A percentile compares a stretch with the other conserved stretches of the same genome.
phyloP scores from a whole-genome alignment of 2,888 invertebrate species.

The Phyto melanocephala region DNA sequence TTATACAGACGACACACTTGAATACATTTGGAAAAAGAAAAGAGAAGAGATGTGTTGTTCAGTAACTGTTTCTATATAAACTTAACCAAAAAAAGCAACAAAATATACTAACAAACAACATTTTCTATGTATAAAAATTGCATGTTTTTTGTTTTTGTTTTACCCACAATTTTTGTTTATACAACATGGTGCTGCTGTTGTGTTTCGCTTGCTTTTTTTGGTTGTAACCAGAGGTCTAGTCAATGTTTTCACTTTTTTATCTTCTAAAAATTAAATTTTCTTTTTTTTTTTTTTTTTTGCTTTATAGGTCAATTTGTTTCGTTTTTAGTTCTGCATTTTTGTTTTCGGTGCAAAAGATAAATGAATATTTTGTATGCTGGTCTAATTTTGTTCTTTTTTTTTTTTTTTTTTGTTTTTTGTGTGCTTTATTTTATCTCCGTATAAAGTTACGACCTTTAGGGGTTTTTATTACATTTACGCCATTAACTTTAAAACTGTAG shows the following conservation, averaged over 20 bases:
- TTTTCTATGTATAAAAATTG: constrained; percentile 7
- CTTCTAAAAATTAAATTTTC: neutral
- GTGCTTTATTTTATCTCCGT: constrained; percentile 16
- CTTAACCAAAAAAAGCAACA: constrained; percentile 37
- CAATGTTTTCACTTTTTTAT: constrained; percentile 43
- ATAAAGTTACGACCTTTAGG: constrained; percentile 7
- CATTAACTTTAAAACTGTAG: neutral
- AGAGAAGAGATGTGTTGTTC: constrained; percentile 7
- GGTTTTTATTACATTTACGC: neutral
- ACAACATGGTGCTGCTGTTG: constrained; percentile 33
- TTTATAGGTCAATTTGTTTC: constrained; percentile 53
- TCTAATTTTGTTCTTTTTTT: constrained; percentile 8
- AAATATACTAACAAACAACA: neutral
- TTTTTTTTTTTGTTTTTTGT: constrained; percentile 1
- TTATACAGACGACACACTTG: neutral
- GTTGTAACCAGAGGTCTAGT: constrained; percentile 38
- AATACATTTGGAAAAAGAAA: neutral
- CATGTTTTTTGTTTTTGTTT: constrained; percentile 6
- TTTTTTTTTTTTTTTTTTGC: constrained; percentile 2
- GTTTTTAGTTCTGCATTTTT: constrained; percentile 8
- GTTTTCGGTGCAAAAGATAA: constrained; percentile 33
- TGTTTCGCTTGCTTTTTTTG: constrained; percentile 20
- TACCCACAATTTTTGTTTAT: constrained; percentile 57
- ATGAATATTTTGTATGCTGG: constrained; percentile 47
- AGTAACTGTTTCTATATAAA: neutral